Base-by-base conservation (phyloP, 2,888 invertebrate genomes). In the Heliconius cydno region DNA sequence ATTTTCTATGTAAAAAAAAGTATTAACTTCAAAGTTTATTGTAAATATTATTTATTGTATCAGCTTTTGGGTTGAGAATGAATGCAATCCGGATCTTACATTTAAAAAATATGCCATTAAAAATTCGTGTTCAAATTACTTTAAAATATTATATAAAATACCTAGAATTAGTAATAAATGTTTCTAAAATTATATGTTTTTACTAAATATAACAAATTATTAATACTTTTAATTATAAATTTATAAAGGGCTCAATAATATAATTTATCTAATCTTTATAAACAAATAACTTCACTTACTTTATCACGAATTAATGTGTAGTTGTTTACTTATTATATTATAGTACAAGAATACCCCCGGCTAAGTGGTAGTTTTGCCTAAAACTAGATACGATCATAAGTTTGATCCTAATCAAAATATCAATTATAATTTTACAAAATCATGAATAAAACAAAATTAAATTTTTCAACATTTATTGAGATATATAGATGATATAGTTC, bases 401-500 rank as follows among this genome's bases (percentile, higher is more conserved):
- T 28, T 65, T 25, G 28, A 65, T 28, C 13, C 28, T 65, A 12
- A 28, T 12, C 63, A 28, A 25, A 25, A 57, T 63, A 63, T 1
- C 10, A 60, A 12, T n/a, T n/a, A 63, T 28, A 13, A 28, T 13
- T 63, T 63, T 28, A 28, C 5, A 63, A 25, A 10, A 34, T 67
- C 9, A 22, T n/a, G n/a, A 73, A 28, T 34, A n/a, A 73, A 73
- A 57, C 34, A 73, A n/a, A 22, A 34, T 34, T 60, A n/a, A 38
- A 73, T 60, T 60, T 73, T 73, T 13, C 15, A 60, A 73, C 73
- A 73, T 73, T 73, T 73, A 73, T 60, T 73, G 34, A 60, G 15
- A 60, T 34, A 60, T 60, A 57, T 60, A 73, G 34, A 25, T n/a
- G 60, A 73, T 25, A 73, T 52, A 19, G n/a, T 73, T 57, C 72